Percentiles rank a stretch among this genome's conserved stretches.
Conservation (phyloP, 2,113 vertebrate genomes). For the Malurus alboscapulatus region DNA sequence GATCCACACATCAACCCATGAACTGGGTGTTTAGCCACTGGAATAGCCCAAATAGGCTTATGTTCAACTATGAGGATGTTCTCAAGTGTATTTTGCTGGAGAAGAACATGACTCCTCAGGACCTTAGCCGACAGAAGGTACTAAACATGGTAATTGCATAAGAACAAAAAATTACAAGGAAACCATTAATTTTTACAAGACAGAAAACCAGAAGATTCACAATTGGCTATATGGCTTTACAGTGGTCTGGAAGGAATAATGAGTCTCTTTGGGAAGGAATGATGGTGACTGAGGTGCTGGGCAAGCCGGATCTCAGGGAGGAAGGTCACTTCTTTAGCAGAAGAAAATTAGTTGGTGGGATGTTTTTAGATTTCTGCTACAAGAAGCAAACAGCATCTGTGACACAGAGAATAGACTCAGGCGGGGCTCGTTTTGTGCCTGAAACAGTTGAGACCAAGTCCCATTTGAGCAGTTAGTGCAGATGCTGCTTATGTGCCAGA, state of each 20-base stretch:
- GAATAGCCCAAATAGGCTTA: not conserved
- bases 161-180: not conserved
- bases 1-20: not conserved
- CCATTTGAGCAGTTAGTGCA: fast-evolving
- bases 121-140: not conserved
- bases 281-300: fast-evolving
- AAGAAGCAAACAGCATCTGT: not conserved
- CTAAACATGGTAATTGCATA: not conserved
- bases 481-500: fast-evolving
- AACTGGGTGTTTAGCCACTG: not conserved
- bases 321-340: not conserved
- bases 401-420: not conserved
- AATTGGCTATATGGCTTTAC: not conserved
- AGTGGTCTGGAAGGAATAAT: not conserved
- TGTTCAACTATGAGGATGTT: not conserved
- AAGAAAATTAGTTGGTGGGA: fast-evolving
- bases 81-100: not conserved
- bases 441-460: not conserved
- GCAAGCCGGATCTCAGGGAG: not conserved
- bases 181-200: not conserved
- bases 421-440: not conserved
- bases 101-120: not conserved
- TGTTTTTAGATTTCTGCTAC: not conserved
- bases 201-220: not conserved
- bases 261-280: not conserved